A percentile compares a stretch with the other conserved stretches of the same genome.
Evolutionary conservation across 2,113 vertebrate genomes (phyloP).

Genomic region (Sapayoa aenigma): DNA sequence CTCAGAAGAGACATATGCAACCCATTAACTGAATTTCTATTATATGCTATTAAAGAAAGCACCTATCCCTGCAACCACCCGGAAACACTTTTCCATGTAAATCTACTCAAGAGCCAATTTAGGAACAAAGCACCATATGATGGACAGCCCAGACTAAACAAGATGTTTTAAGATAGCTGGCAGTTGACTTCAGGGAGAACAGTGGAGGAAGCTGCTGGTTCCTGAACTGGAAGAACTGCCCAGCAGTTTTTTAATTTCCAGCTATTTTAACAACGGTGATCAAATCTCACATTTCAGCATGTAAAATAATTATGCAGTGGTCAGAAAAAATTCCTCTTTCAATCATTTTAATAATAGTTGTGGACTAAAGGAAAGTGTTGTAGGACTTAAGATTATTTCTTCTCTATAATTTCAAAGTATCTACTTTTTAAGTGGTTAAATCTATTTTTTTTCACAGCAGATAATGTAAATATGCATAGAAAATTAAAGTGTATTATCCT

Average conservation of each 20-base stretch:
- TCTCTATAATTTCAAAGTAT: background rate
- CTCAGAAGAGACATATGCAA: background rate
- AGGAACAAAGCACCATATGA: background rate
- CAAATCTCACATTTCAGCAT: background rate
- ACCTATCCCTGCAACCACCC: background rate
- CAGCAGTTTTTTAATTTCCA: background rate
- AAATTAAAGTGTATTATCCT: background rate
- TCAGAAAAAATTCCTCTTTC: background rate
- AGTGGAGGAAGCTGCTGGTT: background rate
- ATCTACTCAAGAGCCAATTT: background rate
- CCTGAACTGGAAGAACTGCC: background rate
- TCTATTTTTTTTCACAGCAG: background rate
- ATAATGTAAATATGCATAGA: background rate
- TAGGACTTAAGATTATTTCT: background rate
- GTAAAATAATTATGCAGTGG: background rate
- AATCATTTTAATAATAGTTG: background rate
- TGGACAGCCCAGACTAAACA: conserved; percentile 7
- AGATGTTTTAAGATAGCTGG: background rate
- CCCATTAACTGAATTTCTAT: background rate
- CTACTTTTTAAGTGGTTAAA: background rate
- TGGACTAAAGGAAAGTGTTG: background rate
- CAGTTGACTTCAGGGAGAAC: background rate
- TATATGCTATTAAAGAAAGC: background rate
- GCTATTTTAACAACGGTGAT: background rate
- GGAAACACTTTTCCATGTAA: background rate